Percentiles rank a stretch among this genome's conserved stretches.
Evolutionary conservation across 2,113 vertebrate genomes (phyloP).

Genomic region (Vidua chalybeata): DNA sequence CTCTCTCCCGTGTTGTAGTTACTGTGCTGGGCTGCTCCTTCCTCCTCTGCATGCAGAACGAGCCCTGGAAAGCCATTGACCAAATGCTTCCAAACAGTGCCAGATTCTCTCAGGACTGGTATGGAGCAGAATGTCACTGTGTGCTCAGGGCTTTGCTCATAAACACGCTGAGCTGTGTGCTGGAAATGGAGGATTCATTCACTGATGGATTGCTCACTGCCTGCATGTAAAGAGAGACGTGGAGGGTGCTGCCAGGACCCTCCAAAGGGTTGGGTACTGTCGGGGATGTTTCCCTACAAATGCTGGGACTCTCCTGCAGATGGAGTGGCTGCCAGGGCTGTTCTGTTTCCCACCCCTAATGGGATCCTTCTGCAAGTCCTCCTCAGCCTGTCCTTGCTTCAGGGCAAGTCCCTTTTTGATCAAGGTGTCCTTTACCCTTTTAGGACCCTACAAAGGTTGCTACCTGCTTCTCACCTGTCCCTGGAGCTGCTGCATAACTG

Average conservation of each 20-base stretch:
- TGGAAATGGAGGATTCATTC: background rate
- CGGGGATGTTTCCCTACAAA: background rate
- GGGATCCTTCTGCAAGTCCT: background rate
- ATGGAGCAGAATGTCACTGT: background rate
- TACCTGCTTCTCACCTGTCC: background rate
- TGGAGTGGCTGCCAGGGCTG: background rate
- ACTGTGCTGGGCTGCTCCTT: background rate
- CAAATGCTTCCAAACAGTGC: background rate
- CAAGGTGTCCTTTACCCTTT: background rate
- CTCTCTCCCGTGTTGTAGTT: accelerated
- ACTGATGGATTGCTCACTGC: background rate
- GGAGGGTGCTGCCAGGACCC: background rate
- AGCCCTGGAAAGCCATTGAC: background rate
- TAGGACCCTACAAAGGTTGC: background rate
- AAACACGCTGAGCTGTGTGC: background rate
- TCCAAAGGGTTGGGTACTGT: background rate
- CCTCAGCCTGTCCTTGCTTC: background rate
- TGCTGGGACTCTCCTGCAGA: background rate
- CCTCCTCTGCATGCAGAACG: background rate
- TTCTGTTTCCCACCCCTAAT: background rate
- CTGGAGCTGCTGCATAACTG: background rate
- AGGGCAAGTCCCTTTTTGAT: background rate
- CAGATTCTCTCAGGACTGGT: background rate
- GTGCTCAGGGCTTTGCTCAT: background rate
- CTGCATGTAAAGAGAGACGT: background rate